Base-by-base conservation (phyloP, 2,888 invertebrate species). In the Neelides folsomi region DNA sequence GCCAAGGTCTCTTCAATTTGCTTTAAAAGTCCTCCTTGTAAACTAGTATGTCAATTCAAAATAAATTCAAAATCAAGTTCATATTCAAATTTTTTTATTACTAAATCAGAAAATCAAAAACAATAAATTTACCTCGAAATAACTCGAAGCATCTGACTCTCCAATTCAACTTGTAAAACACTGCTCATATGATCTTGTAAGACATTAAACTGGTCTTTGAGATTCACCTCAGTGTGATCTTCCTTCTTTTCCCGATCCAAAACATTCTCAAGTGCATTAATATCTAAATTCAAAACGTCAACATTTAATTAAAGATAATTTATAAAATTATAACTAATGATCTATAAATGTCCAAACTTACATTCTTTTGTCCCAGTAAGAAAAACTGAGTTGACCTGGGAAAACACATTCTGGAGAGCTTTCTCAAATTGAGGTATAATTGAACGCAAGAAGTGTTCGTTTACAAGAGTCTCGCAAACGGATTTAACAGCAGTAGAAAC, bases 321-420 rank as follows among this genome's bases (percentile, higher is more conserved):
- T 16, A 20, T 5, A n/a, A n/a, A 27, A 27, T 27, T 5, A 27
- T 3, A 34, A 42, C 6, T 38, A 47, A 19, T 16, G 9, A 35
- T 20, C n/a, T n/a, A n/a, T n/a, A n/a, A n/a, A n/a, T n/a, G n/a
- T n/a, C n/a, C n/a, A n/a, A n/a, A 71, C 81, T 79, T 73, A 92
- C 92, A 90, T 72, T 94, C 92, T 68, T 82, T 83, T 7, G 92
- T 87, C 49, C 95, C 95, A 59, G 77, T 78, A 48, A 83, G 80
- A 72, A 94, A 95, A 15, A 84, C 79, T 47, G 86, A 83, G 69
- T 90, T 89, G 52, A 95, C 77, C 71, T 95, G 93, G 43, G 80
- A 77, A 69, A 93, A 90, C 77, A 95, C 83, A 67, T 80, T 80
- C 66, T 82, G 81, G 64, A 86, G 86, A 51, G 86, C 80, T 68